These are phyloP conservation scores for Recurvirostra avosetta DNA, from an alignment of 2,113 vertebrate species.

Conservation along the genomic window DNA sequence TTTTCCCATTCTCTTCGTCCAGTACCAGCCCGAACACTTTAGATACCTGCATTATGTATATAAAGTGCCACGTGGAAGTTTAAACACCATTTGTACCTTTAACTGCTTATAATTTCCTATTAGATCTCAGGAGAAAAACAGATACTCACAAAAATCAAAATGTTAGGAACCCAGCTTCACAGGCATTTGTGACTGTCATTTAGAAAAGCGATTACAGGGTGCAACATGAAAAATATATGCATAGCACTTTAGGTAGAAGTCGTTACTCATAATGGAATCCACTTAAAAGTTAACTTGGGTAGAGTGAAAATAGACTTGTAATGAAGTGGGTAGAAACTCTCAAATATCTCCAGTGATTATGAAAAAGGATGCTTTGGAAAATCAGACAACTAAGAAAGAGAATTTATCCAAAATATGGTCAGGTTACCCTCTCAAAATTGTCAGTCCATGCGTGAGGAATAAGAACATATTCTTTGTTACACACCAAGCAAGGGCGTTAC, in stretches of 20 bases:
- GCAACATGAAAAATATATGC: neutral
- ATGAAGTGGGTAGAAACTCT: neutral
- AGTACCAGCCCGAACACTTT: neutral
- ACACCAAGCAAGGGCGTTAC: neutral
- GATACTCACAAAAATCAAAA: neutral
- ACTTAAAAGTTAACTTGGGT: neutral
- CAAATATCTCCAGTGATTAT: neutral
- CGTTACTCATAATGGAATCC: neutral
- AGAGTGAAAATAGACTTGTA: neutral
- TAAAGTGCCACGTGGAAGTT: neutral
- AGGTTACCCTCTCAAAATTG: neutral
- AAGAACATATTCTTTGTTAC: neutral
- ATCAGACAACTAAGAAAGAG: neutral
- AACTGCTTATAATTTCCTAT: neutral
- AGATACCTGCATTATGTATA: neutral
- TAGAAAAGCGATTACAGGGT: neutral
- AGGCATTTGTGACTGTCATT: neutral
- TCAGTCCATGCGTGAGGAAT: neutral
- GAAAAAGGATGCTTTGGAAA: neutral
- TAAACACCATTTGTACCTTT: neutral
- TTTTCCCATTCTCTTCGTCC: neutral
- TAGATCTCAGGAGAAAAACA: neutral
- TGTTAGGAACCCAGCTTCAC: neutral
- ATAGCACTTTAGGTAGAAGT: neutral
- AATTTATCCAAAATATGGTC: neutral